Evolutionary conservation across 2,797 vertebrate genomes (phyloP), one percentile per base, ranked within the genome.

Genomic region (Myoxocephalus aenaeus): DNA sequence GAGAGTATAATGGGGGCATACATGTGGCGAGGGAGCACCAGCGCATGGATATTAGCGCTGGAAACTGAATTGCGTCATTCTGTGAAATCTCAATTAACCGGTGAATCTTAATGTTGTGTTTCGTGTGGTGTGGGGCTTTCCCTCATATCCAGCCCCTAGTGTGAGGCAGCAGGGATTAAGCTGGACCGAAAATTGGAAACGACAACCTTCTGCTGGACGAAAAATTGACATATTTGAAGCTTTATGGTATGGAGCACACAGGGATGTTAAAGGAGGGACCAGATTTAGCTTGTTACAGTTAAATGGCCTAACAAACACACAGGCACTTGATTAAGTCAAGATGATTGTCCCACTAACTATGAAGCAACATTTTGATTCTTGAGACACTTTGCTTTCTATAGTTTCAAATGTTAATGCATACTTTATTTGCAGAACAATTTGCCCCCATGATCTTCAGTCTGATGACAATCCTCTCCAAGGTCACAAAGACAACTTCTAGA

Each of bases 81-180:
- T 72, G 76, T 70, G 65, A 86, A 86, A 85, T 79, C 22, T 44
- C 20, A 64, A 79, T 86, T 53, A 62, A 70, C 44, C 51, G 48
- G 11, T 11, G 7, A 22, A 57, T 70, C 15, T 64, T 36, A 34
- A 65, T 51, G 53, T 42, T 73, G 32, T 5, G 29, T 71, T 84
- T 68, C 3, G 7, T 13, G 34, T 10, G 0, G 3, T 20, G 27
- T 8, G 48, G 70, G 22, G 34, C 51, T 32, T 15, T 40, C 59
- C 46, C 56, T 8, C 40, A 14, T 2, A 25, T 27, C 46, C 42
- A 13, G 61, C 10, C 5, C 34, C 12, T 7, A 46, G 40, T 4
- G 51, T 69, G 50, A 48, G 38, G 65, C 12, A 59, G 10, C 48
- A 56, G 73, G 69, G 70, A 66, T 36, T 79, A 74, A 62, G 74